Evolutionary conservation across 2,888 invertebrate species (phyloP).

Genomic region (Acleris cristana): DNA sequence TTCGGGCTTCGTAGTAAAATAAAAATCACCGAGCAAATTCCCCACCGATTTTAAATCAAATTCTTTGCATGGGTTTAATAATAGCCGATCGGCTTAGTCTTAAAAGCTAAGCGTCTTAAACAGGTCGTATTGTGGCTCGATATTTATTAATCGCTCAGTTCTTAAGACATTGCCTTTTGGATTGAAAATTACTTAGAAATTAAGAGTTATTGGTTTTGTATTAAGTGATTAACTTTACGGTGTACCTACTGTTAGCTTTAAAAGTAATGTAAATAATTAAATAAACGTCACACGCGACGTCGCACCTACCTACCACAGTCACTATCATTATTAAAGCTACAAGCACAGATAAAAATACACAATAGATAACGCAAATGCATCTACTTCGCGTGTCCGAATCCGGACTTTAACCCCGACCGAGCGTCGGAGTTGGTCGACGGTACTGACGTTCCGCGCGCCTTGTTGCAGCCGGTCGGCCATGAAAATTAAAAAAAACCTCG

Average conservation of each 20-base stretch:
- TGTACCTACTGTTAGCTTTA: not conserved
- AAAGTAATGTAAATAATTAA: too few relatives aligned
- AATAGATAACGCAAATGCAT: too few relatives aligned
- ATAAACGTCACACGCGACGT: too few relatives aligned
- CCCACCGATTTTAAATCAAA: constrained; percentile 19
- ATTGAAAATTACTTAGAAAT: not conserved
- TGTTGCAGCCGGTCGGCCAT: too few relatives aligned
- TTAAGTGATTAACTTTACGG: not conserved
- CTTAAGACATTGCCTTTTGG: constrained; percentile 2
- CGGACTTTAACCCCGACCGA: too few relatives aligned
- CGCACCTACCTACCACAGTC: too few relatives aligned
- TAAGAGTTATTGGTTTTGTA: not conserved
- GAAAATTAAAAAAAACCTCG: too few relatives aligned
- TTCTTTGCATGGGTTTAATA: constrained; percentile 21
- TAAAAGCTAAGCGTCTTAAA: constrained; percentile 23
- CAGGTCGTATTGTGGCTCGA: constrained; percentile 14
- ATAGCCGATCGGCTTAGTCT: constrained; percentile 18
- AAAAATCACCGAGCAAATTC: constrained; percentile 3
- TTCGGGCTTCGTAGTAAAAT: not conserved
- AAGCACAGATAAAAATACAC: too few relatives aligned
- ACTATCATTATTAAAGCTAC: too few relatives aligned
- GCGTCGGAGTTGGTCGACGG: too few relatives aligned
- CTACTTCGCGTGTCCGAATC: too few relatives aligned
- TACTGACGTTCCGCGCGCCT: too few relatives aligned
- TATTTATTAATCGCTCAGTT: constrained; percentile 29